These are phyloP conservation scores for Gnathonemus echidnorhynchus DNA, from an alignment of 2,113 vertebrate species.

Conservation along the genomic window DNA sequence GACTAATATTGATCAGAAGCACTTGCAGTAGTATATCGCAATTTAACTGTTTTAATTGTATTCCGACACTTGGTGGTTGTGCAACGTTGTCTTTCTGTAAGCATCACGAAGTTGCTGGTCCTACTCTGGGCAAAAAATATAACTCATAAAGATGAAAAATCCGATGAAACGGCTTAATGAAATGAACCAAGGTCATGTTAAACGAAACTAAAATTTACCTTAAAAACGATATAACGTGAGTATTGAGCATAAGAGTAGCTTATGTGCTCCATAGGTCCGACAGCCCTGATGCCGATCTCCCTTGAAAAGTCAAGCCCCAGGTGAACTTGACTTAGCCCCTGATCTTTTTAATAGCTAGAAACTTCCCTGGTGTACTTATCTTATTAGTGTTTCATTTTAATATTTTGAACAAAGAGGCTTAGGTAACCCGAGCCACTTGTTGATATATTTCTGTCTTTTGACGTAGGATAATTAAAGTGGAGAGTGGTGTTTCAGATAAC, in stretches of 20 bases:
- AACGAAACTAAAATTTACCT: neutral
- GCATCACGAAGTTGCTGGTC: neutral
- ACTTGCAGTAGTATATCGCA: neutral
- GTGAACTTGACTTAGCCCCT: too few species aligned
- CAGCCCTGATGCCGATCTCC: too few species aligned
- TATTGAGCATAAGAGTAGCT: neutral
- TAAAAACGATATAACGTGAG: neutral
- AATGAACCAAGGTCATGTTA: neutral
- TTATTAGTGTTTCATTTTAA: neutral
- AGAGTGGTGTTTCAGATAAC: neutral
- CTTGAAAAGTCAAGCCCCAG: too few species aligned
- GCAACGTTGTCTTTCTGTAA: neutral
- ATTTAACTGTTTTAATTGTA: neutral
- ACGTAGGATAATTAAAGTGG: neutral
- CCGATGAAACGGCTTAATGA: neutral
- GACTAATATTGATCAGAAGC: constrained; percentile 20
- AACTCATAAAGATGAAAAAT: neutral
- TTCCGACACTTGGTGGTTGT: neutral
- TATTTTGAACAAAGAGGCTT: neutral
- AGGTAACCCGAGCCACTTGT: neutral
- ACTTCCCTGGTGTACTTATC: neutral
- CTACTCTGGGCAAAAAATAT: neutral
- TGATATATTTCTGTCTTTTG: neutral
- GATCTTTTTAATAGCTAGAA: too few species aligned
- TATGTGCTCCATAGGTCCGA: too few species aligned